Conservation (phyloP, 1,140 invertebrate species). For the Bombus confusus region DNA sequence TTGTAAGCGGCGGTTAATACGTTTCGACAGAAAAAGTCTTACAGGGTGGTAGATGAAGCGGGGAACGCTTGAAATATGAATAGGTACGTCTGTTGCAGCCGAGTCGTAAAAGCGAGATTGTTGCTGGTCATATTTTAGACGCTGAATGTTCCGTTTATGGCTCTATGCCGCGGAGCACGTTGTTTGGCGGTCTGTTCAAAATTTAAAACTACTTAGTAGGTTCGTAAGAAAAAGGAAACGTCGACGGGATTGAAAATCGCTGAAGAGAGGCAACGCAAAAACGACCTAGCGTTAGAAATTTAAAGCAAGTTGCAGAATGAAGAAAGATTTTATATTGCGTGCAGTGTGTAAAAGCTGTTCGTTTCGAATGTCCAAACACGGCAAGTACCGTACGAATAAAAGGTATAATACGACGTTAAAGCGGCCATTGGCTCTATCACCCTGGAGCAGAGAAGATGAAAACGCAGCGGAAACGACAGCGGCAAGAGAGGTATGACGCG, state of each 20-base stretch:
- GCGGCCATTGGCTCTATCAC: background rate
- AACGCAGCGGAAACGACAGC: slow-evolving; percentile 28
- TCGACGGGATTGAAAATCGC: background rate
- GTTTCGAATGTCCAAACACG: background rate
- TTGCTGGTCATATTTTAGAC: slow-evolving; percentile 28
- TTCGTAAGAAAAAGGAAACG: background rate
- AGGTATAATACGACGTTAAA: background rate
- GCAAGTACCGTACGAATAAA: background rate
- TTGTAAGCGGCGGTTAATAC: background rate
- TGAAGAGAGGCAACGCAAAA: background rate
- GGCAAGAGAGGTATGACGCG: slow-evolving; percentile 64
- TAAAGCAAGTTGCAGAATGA: background rate
- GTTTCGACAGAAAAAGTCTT: background rate
- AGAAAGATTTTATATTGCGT: background rate
- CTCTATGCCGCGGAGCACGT: background rate
- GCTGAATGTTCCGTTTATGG: slow-evolving; percentile 10
- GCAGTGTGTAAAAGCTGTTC: background rate
- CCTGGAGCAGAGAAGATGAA: background rate
- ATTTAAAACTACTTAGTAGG: slow-evolving; percentile 23
- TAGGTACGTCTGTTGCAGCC: slow-evolving; percentile 14
- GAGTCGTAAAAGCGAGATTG: slow-evolving; percentile 21
- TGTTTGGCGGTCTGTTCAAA: slow-evolving; percentile 3
- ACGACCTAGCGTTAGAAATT: background rate
- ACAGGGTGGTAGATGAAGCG: slow-evolving; percentile 13
- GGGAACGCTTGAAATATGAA: slow-evolving; percentile 17